Evolutionary conservation across 2,888 invertebrate genomes (phyloP), one percentile per base, ranked within the genome.

Genomic region (Apomyelois bistriatella): DNA sequence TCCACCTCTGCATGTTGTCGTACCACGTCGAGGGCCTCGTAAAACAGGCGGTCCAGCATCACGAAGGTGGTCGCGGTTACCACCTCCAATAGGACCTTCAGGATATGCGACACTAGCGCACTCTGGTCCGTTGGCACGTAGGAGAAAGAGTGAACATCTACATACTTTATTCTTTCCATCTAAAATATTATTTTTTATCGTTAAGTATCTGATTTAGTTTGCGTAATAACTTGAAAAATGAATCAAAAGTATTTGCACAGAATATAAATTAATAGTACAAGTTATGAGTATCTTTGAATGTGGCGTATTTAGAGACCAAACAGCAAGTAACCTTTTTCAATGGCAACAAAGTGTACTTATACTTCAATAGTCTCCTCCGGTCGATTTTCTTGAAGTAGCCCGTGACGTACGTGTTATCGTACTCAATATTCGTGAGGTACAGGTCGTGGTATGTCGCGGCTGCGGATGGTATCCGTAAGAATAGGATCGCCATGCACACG

Each of bases 321-420:
- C 7, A 10, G 10, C 7, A 30, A 54, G 36, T 28, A n/a, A 91
- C 91, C 84, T 95, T 96, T 71, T 95, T 96, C 53, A 97, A 67
- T 0, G 97, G 97, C 51, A 97, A 78, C 10, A 97, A 67, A 0
- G 92, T 90, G 41, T 81, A 72, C 62, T 94, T 93, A 0, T 86
- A 91, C 9, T 79, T 72, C 0, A 59, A 64, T 42, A 80, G 90
- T 40, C 96, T 86, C 46, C 94, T 91, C 0, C 85, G 85, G 69
- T 97, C 97, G 48, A 97, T 93, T 61, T 88, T 92, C 53, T 93
- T 92, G 68, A 97, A 97, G 72, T 96, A 96, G 0, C 85, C 74
- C 0, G 96, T 95, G 16, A 97, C 88, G 69, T 96, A 97, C n/a
- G 93, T 70, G 72, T 97, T 97, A 72, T 97, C 97, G 65, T 92